Evolutionary conservation across 2,888 invertebrate genomes (phyloP), one percentile per base, ranked within the genome.

Genomic region (Tachina lurida): DNA sequence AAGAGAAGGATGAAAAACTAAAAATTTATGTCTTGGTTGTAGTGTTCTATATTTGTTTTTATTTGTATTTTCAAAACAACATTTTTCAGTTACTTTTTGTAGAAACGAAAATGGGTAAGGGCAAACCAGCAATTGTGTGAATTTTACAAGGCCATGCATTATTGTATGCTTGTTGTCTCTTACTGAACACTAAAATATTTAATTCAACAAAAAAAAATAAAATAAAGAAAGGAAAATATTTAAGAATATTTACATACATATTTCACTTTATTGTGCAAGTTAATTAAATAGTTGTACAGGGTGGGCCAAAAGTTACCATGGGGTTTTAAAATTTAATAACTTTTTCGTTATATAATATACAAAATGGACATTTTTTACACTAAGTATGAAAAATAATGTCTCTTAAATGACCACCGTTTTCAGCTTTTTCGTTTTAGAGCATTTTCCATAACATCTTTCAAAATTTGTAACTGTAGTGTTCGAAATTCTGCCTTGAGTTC

Each of bases 231-330:
- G 19, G 2, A 75, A n/a, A 56, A 39, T 41, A n/a, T 15, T 31
- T 19, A 62, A 58, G 17, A 49, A n/a, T 13, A 52, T n/a, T 52
- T 45, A n/a, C 8, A 65, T 31, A 19, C 4, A 65, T 75, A 12
- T 68, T 75, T 39, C 15, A 41, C 56, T 75, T 84, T 79, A 65
- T 71, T 47, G 43, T 39, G 49, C 43, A 49, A 58, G 47, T 78
- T 79, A 78, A 84, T 78, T 79, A 79, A 84, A 84, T 65, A 22
- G 71, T 77, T 71, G 58, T n/a, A n/a, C n/a, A n/a, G n/a, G n/a
- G n/a, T n/a, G n/a, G n/a, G n/a, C n/a, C n/a, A n/a, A n/a, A n/a
- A n/a, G n/a, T n/a, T n/a, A n/a, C n/a, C n/a, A n/a, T n/a, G n/a
- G n/a, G n/a, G n/a, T n/a, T n/a, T n/a, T n/a, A n/a, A n/a, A n/a